Conservation (phyloP, 2,797 vertebrate genomes). For the Podargus strigoides region DNA sequence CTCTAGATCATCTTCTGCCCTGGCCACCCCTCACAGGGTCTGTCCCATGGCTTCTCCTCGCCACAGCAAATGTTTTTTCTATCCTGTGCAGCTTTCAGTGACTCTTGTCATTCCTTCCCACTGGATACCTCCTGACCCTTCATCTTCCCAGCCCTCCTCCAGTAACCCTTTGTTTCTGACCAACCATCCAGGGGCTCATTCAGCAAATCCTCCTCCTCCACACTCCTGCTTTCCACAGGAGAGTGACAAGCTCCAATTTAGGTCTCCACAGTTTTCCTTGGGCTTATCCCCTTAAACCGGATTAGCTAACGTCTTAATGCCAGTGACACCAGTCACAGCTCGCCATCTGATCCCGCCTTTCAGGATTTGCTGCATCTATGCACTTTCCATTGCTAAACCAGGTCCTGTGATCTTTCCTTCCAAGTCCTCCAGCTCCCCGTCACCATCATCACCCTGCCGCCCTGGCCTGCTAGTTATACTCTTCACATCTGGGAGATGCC, state of each 20-base stretch:
- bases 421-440: background rate
- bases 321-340: slow-evolving; percentile 63
- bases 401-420: slow-evolving; percentile 42
- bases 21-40: background rate
- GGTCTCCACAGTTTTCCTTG: slow-evolving; percentile 60
- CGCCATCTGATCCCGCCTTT: slow-evolving; percentile 63
- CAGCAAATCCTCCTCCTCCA: slow-evolving; percentile 24
- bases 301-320: slow-evolving; percentile 59
- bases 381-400: slow-evolving; percentile 26
- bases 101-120: background rate
- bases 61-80: background rate
- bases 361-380: slow-evolving; percentile 56
- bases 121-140: background rate
- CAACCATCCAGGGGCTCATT: background rate
- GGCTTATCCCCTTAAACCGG: slow-evolving; percentile 65
- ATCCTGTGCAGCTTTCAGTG: rapidly evolving
- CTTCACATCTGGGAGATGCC: background rate
- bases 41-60: background rate
- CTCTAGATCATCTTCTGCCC: background rate
- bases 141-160: background rate
- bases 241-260: slow-evolving; percentile 66
- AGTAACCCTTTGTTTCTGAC: background rate
- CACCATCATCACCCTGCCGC: background rate
- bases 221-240: background rate
- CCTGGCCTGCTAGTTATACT: background rate